These are phyloP conservation scores for Ectemnius lituratus DNA, from an alignment of 2,888 invertebrate genomes.

Conservation along the genomic window DNA sequence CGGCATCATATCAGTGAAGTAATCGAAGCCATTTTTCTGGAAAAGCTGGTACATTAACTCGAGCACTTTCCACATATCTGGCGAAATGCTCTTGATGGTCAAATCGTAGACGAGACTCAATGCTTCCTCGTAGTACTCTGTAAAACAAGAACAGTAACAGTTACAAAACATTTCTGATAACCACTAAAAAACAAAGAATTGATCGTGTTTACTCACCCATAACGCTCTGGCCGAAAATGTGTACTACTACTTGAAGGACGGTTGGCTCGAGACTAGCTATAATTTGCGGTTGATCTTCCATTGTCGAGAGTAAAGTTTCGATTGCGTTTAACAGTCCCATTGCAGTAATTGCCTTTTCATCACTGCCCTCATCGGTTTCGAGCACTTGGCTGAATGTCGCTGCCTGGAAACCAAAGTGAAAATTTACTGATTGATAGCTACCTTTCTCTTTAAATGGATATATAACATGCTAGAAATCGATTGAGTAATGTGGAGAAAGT, in stretches of 20 bases:
- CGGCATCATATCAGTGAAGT: slow-evolving; percentile 99
- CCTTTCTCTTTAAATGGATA: no score
- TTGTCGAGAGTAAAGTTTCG: slow-evolving; percentile 94
- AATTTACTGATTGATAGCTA: no score
- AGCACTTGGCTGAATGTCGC: slow-evolving; percentile 88
- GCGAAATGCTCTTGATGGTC: slow-evolving; percentile 91
- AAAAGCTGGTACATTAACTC: slow-evolving; percentile 93
- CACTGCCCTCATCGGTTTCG: slow-evolving; percentile 91
- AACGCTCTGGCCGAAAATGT: slow-evolving; percentile 89
- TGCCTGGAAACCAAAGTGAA: slow-evolving; percentile 77
- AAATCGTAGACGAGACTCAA: slow-evolving; percentile 94
- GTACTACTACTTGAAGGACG: slow-evolving; percentile 92
- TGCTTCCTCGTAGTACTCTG: slow-evolving; percentile 98
- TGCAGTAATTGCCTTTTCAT: slow-evolving; percentile 97
- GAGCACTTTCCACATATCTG: slow-evolving; percentile 97
- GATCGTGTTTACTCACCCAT: slow-evolving; percentile 81
- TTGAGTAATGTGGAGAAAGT: no score
- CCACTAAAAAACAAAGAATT: neutral
- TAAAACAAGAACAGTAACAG: slow-evolving; percentile 24
- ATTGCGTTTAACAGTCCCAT: slow-evolving; percentile 98
- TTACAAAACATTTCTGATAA: slow-evolving; percentile 1
- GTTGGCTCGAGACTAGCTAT: slow-evolving; percentile 94
- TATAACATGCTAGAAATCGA: no score
- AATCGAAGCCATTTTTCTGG: slow-evolving; percentile 96
- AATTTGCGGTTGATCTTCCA: slow-evolving; percentile 92